These are phyloP conservation scores for Parnassius apollo DNA, from an alignment of 2,888 invertebrate genomes.

Conservation along the genomic window DNA sequence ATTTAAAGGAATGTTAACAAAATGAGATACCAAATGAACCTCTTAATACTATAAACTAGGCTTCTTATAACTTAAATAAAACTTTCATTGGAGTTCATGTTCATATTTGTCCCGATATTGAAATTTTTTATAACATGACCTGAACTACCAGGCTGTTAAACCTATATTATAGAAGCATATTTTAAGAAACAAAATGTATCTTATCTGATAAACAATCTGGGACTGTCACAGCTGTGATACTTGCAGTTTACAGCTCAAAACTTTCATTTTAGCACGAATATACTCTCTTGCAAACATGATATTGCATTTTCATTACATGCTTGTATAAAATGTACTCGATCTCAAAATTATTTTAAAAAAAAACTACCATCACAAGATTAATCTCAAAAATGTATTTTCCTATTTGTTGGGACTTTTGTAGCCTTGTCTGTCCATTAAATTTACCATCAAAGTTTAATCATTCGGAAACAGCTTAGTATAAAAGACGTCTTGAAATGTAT, in stretches of 20 bases:
- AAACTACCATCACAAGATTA: slow-evolving; percentile 19
- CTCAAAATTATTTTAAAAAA: slow-evolving; percentile 17
- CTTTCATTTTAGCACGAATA: slow-evolving; percentile 24
- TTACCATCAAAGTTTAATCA: slow-evolving; percentile 8
- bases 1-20: no score
- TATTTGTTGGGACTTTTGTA: slow-evolving; percentile 2
- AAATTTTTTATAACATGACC: not conserved
- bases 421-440: slow-evolving; percentile 21
- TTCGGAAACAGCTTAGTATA: slow-evolving; percentile 11
- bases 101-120: not conserved
- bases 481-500: not conserved
- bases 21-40: no score
- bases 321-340: slow-evolving; percentile 10
- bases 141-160: not conserved
- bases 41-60: no score
- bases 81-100: no score
- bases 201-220: slow-evolving; percentile 25
- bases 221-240: slow-evolving; percentile 23
- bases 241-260: slow-evolving; percentile 22
- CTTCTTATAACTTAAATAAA: no score
- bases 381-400: slow-evolving; percentile 16
- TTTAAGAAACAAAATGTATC: slow-evolving; percentile 13
- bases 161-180: slow-evolving; percentile 4
- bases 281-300: slow-evolving; percentile 19
- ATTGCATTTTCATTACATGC: slow-evolving; percentile 19